A percentile compares a stretch with the other conserved stretches of the same genome.
Conservation (phyloP, 2,888 invertebrate species). For the Altica lythri region DNA sequence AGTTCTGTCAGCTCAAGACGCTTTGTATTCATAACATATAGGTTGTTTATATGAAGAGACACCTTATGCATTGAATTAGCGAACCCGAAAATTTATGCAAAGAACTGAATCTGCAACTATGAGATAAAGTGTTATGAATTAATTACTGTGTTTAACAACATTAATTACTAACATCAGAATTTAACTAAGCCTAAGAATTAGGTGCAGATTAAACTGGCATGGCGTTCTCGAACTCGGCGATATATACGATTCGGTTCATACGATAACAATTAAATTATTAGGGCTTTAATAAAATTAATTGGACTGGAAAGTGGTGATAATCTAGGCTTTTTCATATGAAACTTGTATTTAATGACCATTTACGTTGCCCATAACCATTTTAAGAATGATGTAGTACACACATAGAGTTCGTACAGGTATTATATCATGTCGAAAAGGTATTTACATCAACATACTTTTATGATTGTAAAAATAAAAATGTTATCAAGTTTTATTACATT, state of each 20-base stretch:
- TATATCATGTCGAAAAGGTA: no score
- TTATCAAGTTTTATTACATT: no score
- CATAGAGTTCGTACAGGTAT: no score
- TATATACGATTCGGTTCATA: conserved; percentile 2
- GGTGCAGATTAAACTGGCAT: conserved; percentile 9
- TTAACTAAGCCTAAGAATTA: conserved; percentile 15
- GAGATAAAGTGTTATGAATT: conserved; percentile 15
- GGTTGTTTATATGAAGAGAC: background rate
- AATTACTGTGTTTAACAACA: conserved; percentile 14
- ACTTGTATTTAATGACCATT: no score
- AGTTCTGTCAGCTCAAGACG: background rate
- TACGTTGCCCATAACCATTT: no score
- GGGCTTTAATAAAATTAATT: conserved; percentile 10
- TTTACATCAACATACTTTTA: no score
- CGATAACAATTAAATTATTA: conserved; percentile 15
- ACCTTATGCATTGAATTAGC: conserved; percentile 9
- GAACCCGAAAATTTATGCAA: conserved; percentile 12
- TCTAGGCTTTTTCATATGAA: no score
- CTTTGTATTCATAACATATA: background rate
- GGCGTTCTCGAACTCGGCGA: conserved; percentile 1
- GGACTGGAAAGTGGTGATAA: conserved; percentile 3
- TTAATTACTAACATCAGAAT: conserved; percentile 11
- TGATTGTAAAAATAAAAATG: no score
- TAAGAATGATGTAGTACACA: no score
- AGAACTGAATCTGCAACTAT: conserved; percentile 11